Percentiles rank a stretch among this genome's conserved stretches.
Evolutionary conservation across 2,888 invertebrate genomes (phyloP).

Genomic region (Drosophila fungiperda): DNA sequence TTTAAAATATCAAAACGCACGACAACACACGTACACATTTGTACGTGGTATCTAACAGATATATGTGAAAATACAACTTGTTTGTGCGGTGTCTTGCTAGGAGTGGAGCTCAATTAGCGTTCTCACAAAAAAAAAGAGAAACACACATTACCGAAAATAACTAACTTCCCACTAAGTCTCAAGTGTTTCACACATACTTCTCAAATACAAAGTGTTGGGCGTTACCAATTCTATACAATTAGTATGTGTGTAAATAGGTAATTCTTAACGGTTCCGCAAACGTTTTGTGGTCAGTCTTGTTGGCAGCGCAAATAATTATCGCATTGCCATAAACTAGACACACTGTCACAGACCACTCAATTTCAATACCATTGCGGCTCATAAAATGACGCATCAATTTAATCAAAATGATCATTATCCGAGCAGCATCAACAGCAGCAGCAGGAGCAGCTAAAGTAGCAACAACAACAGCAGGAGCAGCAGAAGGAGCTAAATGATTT

Average conservation of each 20-base stretch:
- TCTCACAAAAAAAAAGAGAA: conserved; percentile 50
- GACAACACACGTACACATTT: conserved; percentile 73
- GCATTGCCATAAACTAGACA: conserved; percentile 60
- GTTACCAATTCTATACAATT: conserved; percentile 1
- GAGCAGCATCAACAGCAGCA: conserved; percentile 12
- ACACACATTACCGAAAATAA: conserved; percentile 14
- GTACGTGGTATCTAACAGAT: conserved; percentile 81
- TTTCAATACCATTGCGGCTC: conserved; percentile 79
- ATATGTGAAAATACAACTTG: conserved; percentile 77
- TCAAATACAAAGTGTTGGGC: conserved; percentile 37
- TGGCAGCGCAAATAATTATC: conserved; percentile 56
- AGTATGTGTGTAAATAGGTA: conserved; percentile 23
- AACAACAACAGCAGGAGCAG: background rate
- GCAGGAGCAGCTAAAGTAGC: conserved; percentile 1
- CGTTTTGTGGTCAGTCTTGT: conserved; percentile 59
- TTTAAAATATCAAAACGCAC: conserved; percentile 75
- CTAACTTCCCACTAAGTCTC: conserved; percentile 37
- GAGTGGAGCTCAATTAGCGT: conserved; percentile 44
- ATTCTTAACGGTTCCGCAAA: conserved; percentile 69
- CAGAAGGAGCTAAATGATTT: background rate
- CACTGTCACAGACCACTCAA: conserved; percentile 77
- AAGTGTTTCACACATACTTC: conserved; percentile 29
- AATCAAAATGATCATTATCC: conserved; percentile 76
- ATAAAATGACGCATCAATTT: conserved; percentile 80
- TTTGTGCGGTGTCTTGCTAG: conserved; percentile 47